Percentiles rank a stretch among this genome's conserved stretches.
Conservation (phyloP, 2,113 vertebrate species). For the Microtus oregoni region DNA sequence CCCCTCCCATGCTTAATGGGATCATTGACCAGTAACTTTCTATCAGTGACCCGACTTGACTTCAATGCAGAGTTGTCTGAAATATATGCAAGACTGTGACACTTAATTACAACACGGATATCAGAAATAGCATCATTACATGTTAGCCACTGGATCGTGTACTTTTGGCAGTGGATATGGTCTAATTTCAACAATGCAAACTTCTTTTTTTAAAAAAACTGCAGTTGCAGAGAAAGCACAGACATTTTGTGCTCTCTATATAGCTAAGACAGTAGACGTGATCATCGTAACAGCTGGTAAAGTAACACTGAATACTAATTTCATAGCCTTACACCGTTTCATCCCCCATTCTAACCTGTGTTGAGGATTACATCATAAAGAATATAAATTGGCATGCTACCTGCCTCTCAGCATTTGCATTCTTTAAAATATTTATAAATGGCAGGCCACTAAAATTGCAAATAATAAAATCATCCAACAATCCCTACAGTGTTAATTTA, state of each 20-base stretch:
- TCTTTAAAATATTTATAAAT: not conserved
- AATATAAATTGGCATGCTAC: not conserved
- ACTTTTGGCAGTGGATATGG: conserved; percentile 66
- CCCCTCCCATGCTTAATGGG: conserved; percentile 85
- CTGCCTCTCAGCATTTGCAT: not conserved
- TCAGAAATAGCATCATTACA: conserved; percentile 75
- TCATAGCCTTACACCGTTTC: not conserved
- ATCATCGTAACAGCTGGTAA: not conserved
- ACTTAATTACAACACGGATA: conserved; percentile 76
- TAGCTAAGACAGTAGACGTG: not conserved
- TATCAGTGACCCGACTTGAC: conserved; percentile 81
- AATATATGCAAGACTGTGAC: conserved; percentile 74
- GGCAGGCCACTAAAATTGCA: not conserved
- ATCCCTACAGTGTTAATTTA: not conserved
- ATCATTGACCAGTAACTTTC: conserved; percentile 85
- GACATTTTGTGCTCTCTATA: conserved; percentile 20
- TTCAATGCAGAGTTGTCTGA: conserved; percentile 74
- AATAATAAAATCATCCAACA: conserved; percentile 35
- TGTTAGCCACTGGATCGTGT: conserved; percentile 68
- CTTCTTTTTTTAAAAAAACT: conserved; percentile 45
- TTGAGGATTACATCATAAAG: not conserved
- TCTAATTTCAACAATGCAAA: conserved; percentile 74
- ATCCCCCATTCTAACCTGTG: not conserved
- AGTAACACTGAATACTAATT: conserved; percentile 13
- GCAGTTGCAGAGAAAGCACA: conserved; percentile 12